phyloP scores from a whole-genome alignment of 1,140 invertebrate genomes.

The Drosophila sechellia region DNA sequence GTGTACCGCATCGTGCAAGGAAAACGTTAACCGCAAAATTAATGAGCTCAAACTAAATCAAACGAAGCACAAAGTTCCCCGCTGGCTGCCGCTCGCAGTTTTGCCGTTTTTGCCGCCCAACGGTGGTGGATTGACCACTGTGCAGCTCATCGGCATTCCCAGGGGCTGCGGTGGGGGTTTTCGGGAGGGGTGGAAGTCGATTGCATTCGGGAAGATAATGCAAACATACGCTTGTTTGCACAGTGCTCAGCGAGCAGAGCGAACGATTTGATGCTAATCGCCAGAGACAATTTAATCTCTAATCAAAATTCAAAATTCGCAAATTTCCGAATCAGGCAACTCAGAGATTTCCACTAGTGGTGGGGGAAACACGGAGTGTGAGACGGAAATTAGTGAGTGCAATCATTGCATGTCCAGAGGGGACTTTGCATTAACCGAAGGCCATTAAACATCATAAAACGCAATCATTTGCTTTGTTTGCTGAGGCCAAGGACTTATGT shows the following conservation, averaged over 20 bases:
- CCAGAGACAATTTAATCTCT: conserved; percentile 81
- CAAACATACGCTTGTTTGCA: conserved; percentile 81
- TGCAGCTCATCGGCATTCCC: conserved; percentile 2
- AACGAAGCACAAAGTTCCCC: conserved; percentile 68
- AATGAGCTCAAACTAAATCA: conserved; percentile 77
- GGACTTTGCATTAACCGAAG: conserved; percentile 38
- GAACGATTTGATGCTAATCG: conserved; percentile 72
- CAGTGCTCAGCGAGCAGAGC: conserved; percentile 45
- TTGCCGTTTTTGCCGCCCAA: conserved; percentile 15
- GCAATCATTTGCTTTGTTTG: conserved; percentile 21
- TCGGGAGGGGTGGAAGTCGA: background rate
- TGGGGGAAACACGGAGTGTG: conserved; percentile 4
- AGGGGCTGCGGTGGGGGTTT: background rate
- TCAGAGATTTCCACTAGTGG: background rate
- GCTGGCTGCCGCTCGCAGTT: conserved; percentile 28
- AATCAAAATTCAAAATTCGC: conserved; percentile 81
- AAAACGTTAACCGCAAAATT: conserved; percentile 70
- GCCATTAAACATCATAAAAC: conserved; percentile 30
- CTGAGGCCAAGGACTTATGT: conserved; percentile 1
- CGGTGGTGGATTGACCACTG: conserved; percentile 45
- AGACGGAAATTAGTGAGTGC: conserved; percentile 51
- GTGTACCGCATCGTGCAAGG: conserved; percentile 35
- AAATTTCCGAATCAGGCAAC: conserved; percentile 60
- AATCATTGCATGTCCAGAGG: conserved; percentile 19
- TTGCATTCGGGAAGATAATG: conserved; percentile 66